Evolutionary conservation across 2,888 invertebrate genomes (phyloP).

Genomic region (Thalpophila matura): DNA sequence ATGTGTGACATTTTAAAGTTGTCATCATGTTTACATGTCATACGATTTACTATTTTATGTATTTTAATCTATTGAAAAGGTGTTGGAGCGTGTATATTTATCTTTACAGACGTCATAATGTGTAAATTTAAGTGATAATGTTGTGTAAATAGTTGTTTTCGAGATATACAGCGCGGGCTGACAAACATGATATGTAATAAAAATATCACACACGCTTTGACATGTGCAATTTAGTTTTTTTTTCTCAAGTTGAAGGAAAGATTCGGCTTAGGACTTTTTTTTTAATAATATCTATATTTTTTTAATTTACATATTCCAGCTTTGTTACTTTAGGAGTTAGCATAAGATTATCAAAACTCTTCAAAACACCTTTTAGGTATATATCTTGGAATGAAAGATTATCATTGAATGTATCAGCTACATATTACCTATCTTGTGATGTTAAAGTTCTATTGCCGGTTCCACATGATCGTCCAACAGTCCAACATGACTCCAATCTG

Average conservation of each 20-base stretch:
- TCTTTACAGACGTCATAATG: conserved; percentile 48
- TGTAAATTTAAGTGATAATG: conserved; percentile 61
- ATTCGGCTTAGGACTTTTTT: conserved; percentile 10
- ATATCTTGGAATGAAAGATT: conserved; percentile 24
- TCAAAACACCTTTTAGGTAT: neutral
- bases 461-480: too few relatives aligned
- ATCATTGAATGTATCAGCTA: conserved; percentile 16
- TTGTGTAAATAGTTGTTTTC: conserved; percentile 47
- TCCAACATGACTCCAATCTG: too few relatives aligned
- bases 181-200: conserved; percentile 10
- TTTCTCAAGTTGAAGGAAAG: conserved; percentile 22
- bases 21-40: conserved; percentile 68
- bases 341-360: neutral
- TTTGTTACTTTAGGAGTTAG: neutral
- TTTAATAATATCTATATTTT: too few relatives aligned
- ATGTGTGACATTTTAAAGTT: conserved; percentile 56
- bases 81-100: conserved; percentile 43
- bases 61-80: conserved; percentile 39
- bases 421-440: conserved; percentile 31
- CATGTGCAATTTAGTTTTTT: conserved; percentile 57
- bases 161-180: conserved; percentile 40
- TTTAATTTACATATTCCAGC: neutral
- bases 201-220: conserved; percentile 45
- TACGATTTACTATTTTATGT: conserved; percentile 53
- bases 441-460: neutral